Base-by-base conservation (phyloP, 2,888 invertebrate genomes). In the Subacronicta megacephala region DNA sequence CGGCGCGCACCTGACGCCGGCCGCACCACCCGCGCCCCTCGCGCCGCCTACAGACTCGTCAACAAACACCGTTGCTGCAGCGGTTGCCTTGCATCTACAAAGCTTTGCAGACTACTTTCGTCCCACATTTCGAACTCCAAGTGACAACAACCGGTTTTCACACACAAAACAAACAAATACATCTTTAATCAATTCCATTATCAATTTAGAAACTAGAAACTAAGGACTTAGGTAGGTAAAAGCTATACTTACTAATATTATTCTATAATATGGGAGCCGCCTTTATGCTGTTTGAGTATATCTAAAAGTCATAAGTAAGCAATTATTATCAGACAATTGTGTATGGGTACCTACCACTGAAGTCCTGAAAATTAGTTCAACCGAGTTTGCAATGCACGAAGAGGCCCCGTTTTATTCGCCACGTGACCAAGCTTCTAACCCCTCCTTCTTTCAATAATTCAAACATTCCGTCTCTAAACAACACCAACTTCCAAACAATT, bases 51-150 rank as follows among this genome's bases (percentile, higher is more conserved):
- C 90, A 82, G 81, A 80, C 84, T 83, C 85, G 83, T 85, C 91
- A 90, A 90, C 90, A 90, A 90, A 89, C 90, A 90, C 89, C 89
- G 90, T 86, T 87, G 91, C 88, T 89, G 90, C 90, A 90, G 90
- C 89, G 87, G 88, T 82, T 82, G 90, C 86, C 84, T 87, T 88
- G 88, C 90, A 89, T 88, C 85, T 82, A 83, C 81, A 82, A 83
- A 85, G 79, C 84, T 80, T 79, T 78, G 80, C 82, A 81, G 76
- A 80, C 83, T 84, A 84, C 90, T 88, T 87, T 89, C 87, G 88
- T 84, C 83, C 87, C 77, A 89, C 87, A 89, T 90, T 88, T 81
- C 71, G 74, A 81, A 81, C 78, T 82, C 75, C 74, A 73, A 69
- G 80, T 43, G 37, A 59, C 43, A 56, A 59, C 56, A 64, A 70